phyloP scores from a whole-genome alignment of 1,140 invertebrate genomes.

The Lamellibrachia luymesi region DNA sequence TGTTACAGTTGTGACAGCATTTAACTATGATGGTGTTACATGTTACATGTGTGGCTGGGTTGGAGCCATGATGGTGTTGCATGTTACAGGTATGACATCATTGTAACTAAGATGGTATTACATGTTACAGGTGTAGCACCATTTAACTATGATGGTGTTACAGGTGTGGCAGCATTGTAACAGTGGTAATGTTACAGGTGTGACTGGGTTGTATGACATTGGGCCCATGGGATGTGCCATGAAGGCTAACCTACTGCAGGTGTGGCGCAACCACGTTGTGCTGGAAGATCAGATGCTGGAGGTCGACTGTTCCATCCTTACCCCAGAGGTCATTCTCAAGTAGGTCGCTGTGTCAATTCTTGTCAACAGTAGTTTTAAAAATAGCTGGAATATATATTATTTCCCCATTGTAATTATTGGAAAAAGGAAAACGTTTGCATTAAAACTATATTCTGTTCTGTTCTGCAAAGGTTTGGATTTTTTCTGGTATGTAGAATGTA shows the following conservation, averaged over 20 bases:
- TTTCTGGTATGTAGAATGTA: no score
- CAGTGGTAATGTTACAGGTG: conserved; percentile 69
- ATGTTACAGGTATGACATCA: background rate
- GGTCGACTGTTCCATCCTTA: conserved; percentile 96
- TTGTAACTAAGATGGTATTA: conserved; percentile 72
- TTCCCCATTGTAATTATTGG: no score
- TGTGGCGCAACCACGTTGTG: conserved; percentile 95
- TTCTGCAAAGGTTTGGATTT: no score
- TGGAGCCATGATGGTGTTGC: background rate
- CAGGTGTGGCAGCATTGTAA: conserved; percentile 66
- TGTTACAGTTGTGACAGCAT: background rate
- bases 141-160: background rate
- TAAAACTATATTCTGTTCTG: no score
- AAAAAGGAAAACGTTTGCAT: no score
- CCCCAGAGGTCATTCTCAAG: conserved; percentile 93
- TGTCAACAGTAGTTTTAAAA: no score
- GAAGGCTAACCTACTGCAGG: conserved; percentile 89
- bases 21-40: background rate
- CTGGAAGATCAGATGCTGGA: conserved; percentile 98
- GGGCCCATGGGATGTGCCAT: conserved; percentile 99
- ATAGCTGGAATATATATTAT: no score
- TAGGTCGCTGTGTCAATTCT: conserved; percentile 48
- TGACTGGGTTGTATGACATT: conserved; percentile 89
- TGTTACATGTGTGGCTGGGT: background rate
- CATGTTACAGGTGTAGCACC: background rate